Evolutionary conservation across 2,888 invertebrate species (phyloP), one percentile per base, ranked within the genome.

Genomic region (Latrodectus elegans): DNA sequence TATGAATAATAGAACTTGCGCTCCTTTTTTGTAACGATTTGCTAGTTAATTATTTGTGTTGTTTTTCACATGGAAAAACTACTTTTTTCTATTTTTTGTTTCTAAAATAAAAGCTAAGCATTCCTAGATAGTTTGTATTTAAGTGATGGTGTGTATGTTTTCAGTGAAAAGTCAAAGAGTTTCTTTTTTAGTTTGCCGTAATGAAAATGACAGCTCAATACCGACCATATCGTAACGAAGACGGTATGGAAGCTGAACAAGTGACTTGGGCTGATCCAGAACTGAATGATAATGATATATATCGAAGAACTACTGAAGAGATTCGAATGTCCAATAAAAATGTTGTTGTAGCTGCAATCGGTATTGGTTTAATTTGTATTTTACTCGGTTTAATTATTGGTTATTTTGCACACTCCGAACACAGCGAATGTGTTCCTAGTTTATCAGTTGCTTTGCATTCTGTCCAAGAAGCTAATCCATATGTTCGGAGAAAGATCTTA

Each of bases 281-380:
- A 64, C 88, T 84, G 11, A 89, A 89, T 11, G 83, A 89, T 65
- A 81, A 90, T 15, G 90, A 90, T 79, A 90, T 90, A 38, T 90
- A 90, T 76, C 90, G 90, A 72, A 89, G 90, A 81, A 90, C 90
- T 38, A 90, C 90, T 1, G 90, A 90, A 87, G 89, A 86, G 51
- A 78, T 84, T 53, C 70, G 83, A 2, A 78, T 79, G 74, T 84
- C 84, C 9, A 79, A 84, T 26, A 74, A 84, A 53, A 89, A 84
- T 74, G 64, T 89, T 15, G 70, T 89, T 22, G 78, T 90, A 51
- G 89, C 88, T n/a, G 88, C 85, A 1, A 74, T 89, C 49, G 83
- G 88, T 38, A 84, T 90, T 15, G 89, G 88, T 15, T 70, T 90
- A 22, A 76, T 90, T 1, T 81, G 88, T 15, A 84, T 89, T 51